Evolutionary conservation across 2,797 vertebrate species (phyloP).

Genomic region (Acanthopagrus latus): DNA sequence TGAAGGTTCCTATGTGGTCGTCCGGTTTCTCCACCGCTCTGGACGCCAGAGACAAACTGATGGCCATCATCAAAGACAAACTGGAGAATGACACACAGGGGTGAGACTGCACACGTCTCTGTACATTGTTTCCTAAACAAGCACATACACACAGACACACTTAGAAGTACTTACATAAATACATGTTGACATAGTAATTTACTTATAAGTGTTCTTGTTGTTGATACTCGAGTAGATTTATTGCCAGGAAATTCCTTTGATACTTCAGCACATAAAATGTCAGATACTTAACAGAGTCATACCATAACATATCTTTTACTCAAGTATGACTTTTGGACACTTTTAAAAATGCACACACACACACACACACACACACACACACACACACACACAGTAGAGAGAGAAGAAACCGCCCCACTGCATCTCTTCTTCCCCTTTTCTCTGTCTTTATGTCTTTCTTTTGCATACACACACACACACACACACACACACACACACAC

Average conservation of each 20-base stretch:
- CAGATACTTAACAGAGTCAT: no score
- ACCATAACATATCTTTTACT: no score
- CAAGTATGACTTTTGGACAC: no score
- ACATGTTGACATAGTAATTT: no score
- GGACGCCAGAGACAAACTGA: slow-evolving; percentile 77
- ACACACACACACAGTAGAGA: background rate
- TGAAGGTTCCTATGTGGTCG: slow-evolving; percentile 81
- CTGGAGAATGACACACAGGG: slow-evolving; percentile 74
- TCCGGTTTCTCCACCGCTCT: slow-evolving; percentile 76
- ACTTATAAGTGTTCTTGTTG: no score
- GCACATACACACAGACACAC: background rate
- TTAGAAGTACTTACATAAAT: no score
- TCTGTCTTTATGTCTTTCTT: background rate
- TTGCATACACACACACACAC: background rate
- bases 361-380: background rate
- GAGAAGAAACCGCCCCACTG: background rate
- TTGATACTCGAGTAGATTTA: no score
- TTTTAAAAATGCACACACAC: no score
- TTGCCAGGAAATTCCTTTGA: no score
- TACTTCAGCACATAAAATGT: no score
- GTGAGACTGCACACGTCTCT: slow-evolving; percentile 47
- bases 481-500: no score
- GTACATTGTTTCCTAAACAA: no score
- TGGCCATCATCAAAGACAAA: slow-evolving; percentile 80
- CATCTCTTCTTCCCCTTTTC: background rate